Conservation (phyloP, 2,888 invertebrate species). For the Sceliomorpha sp. region DNA sequence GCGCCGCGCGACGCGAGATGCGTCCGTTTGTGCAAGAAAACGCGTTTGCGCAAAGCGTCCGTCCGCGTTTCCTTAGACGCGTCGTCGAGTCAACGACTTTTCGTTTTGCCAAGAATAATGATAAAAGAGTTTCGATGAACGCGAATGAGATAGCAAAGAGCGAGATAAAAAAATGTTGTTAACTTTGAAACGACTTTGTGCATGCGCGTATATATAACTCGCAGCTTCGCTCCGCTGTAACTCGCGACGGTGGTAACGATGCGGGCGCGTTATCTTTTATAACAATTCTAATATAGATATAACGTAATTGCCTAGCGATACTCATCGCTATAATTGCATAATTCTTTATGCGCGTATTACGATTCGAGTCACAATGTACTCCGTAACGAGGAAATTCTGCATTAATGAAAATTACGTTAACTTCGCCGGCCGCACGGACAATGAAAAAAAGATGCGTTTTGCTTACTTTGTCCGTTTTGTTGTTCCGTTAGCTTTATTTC, state of each 20-base stretch:
- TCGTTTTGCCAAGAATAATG: conserved; percentile 22
- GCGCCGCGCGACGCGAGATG: no score
- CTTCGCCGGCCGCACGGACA: conserved; percentile 18
- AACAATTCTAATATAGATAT: conserved; percentile 51
- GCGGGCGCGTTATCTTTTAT: conserved; percentile 48
- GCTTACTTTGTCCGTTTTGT: conserved; percentile 44
- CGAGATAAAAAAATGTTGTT: conserved; percentile 42
- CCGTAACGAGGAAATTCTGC: conserved; percentile 49
- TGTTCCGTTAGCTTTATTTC: conserved; percentile 24
- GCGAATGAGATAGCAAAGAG: conserved; percentile 25
- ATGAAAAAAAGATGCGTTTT: conserved; percentile 41
- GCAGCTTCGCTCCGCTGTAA: conserved; percentile 17
- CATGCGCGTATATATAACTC: conserved; percentile 12
- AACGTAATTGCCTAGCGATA: conserved; percentile 51
- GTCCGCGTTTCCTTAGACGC: no score
- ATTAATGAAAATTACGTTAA: conserved; percentile 53
- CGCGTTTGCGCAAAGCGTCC: no score
- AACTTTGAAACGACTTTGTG: conserved; percentile 20
- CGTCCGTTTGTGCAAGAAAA: no score
- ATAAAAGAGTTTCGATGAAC: conserved; percentile 40
- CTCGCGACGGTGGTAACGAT: conserved; percentile 34
- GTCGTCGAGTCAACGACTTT: not conserved
- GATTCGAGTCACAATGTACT: conserved; percentile 48
- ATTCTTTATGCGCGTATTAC: conserved; percentile 54
- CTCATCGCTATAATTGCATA: conserved; percentile 53